These are phyloP conservation scores for Strongylocentrotus purpuratus DNA, from an alignment of 35 echinoderm and acorn worm species.

Conservation along the genomic window DNA sequence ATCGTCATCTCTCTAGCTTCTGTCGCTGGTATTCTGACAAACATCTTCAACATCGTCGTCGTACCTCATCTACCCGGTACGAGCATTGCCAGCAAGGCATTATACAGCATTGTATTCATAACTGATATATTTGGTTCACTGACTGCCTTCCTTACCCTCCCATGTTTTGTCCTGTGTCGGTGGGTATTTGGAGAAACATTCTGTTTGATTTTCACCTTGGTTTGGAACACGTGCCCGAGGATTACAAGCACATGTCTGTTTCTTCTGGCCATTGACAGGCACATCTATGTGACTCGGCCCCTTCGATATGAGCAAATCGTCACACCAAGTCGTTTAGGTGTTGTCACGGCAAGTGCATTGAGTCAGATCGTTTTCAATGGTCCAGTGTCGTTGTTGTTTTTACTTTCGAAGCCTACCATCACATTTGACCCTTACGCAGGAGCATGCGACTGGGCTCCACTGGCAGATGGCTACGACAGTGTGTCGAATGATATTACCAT, in stretches of 20 bases:
- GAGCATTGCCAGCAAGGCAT: neutral
- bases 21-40: neutral
- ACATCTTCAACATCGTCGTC: neutral
- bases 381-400: neutral
- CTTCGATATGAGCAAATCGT: neutral
- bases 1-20: neutral
- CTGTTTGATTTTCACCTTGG: neutral
- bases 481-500: neutral
- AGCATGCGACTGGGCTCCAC: neutral
- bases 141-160: neutral
- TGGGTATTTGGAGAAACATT: neutral
- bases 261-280: neutral
- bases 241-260: neutral
- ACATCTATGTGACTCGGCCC: neutral
- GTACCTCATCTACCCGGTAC: neutral
- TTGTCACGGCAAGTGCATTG: neutral
- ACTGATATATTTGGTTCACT: neutral
- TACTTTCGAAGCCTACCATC: neutral
- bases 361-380: neutral
- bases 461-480: neutral
- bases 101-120: neutral
- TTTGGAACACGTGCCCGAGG: neutral
- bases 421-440: neutral
- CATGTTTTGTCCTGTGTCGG: neutral
- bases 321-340: neutral